Evolutionary conservation across 2,888 invertebrate species (phyloP).

Genomic region (Luperina nickerlii): DNA sequence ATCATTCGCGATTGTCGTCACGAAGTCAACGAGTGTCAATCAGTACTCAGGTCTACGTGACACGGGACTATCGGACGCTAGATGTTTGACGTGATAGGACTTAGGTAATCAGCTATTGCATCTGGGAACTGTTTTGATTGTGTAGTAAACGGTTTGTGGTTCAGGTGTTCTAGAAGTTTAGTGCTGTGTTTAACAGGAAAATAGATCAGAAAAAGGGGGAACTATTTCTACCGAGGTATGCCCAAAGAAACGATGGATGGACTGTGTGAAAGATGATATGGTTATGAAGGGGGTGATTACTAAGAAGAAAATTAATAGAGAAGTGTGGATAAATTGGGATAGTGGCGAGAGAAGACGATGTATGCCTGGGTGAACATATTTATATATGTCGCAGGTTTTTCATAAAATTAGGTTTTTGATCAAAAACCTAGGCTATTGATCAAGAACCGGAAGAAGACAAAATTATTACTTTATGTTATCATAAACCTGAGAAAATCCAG

Average conservation of each 20-base stretch:
- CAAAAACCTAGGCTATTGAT: too few species aligned
- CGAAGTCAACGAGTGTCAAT: slow-evolving; percentile 29
- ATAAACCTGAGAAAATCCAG: too few species aligned
- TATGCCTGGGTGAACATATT: neutral
- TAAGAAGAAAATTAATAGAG: neutral
- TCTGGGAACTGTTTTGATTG: neutral
- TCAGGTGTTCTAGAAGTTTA: neutral
- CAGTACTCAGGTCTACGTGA: slow-evolving; percentile 27
- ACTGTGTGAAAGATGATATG: neutral
- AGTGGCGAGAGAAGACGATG: neutral
- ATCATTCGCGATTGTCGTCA: slow-evolving; percentile 24
- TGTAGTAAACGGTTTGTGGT: neutral
- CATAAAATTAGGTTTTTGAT: too few species aligned
- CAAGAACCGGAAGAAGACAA: too few species aligned
- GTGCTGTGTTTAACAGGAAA: neutral
- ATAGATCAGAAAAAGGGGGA: neutral
- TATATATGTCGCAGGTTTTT: too few species aligned
- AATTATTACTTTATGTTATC: too few species aligned
- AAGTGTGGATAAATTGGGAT: neutral
- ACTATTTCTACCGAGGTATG: neutral
- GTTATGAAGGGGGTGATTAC: neutral
- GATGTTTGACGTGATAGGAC: slow-evolving; percentile 10
- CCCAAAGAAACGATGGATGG: too few species aligned
- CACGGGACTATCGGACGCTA: neutral
- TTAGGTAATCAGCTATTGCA: slow-evolving; percentile 15